phyloP scores from a whole-genome alignment of 1,140 invertebrate species.

The Hesperophylax magnus region DNA sequence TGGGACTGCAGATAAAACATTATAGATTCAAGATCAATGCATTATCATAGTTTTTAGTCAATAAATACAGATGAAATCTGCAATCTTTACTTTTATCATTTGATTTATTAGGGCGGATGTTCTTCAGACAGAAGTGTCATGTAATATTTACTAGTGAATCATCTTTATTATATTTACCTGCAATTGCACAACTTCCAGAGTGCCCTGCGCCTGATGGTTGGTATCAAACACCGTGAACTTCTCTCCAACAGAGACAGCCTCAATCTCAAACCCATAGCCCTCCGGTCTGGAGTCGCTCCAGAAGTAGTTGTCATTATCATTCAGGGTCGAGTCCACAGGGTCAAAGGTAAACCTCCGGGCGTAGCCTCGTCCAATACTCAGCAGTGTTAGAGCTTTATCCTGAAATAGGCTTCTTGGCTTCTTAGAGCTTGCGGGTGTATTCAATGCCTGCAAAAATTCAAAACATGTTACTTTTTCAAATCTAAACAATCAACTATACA shows the following conservation, averaged over 20 bases:
- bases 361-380: conserved; percentile 81
- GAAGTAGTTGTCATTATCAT: conserved; percentile 81
- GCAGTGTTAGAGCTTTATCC: conserved; percentile 76
- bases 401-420: conserved; percentile 73
- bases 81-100: too few relatives aligned
- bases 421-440: conserved; percentile 64
- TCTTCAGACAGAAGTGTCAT: too few relatives aligned
- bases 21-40: too few relatives aligned
- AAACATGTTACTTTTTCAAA: background rate
- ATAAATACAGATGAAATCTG: too few relatives aligned
- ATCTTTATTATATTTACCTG: conserved; percentile 64
- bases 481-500: background rate
- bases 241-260: conserved; percentile 78
- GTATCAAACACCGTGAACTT: conserved; percentile 80
- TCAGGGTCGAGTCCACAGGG: conserved; percentile 73
- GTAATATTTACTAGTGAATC: too few relatives aligned
- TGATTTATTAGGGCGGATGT: too few relatives aligned
- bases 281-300: conserved; percentile 82
- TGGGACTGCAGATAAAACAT: too few relatives aligned
- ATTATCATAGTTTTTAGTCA: too few relatives aligned
- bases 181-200: conserved; percentile 74
- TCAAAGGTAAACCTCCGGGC: conserved; percentile 82
- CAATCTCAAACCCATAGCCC: conserved; percentile 81
- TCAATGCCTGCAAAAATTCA: conserved; percentile 65
- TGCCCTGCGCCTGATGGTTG: conserved; percentile 75